Base-by-base conservation (phyloP, 1,140 invertebrate genomes). In the Gonatopus flavifemur region DNA sequence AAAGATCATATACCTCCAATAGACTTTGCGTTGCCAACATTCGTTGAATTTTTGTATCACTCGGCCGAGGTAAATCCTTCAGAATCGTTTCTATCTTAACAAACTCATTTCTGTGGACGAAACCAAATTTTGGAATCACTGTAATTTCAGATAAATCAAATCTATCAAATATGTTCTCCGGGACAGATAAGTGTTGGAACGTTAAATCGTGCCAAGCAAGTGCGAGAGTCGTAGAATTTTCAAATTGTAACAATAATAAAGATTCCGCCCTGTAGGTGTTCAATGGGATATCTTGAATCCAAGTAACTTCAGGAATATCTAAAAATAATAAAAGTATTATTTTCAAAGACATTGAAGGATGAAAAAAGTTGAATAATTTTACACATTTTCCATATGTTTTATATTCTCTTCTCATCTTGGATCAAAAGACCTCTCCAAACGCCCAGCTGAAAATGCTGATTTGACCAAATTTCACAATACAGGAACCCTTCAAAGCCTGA, bases 181-280 rank as follows among this genome's bases (percentile, higher is more conserved):
- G 59, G n/a, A 69, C 37, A 15, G 30, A 5, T 15, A 57, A 44
- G 6, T 13, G 41, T 28, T 55, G 48, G 28, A 69, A 75, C 13
- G 35, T 48, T 22, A 39, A 20, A 3, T 48, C 67, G 3, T 65
- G 49, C 70, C 70, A 73, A n/a, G 52, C 42, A 3, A 71, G 44
- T 10, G 52, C 52, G 0, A 65, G 19, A 5, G 67, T 37, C 0
- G 59, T 64, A 1, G 19, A 54, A 40, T 75, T 70, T 43, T 55
- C 49, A 9, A 60, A 32, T 43, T 75, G 63, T 2, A 70, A 5
- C 2, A 75, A n/a, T 24, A 74, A 30, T 12, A 75, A 28, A 5
- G 67, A 60, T n/a, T 75, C 72, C 4, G 71, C 57, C 38, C 69
- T 67, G 16, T 74, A 74, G 3, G 69, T 72, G 16, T 61, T 39